Base-by-base conservation (phyloP, 1,140 invertebrate species). In the Euwallacea fornicatus region DNA sequence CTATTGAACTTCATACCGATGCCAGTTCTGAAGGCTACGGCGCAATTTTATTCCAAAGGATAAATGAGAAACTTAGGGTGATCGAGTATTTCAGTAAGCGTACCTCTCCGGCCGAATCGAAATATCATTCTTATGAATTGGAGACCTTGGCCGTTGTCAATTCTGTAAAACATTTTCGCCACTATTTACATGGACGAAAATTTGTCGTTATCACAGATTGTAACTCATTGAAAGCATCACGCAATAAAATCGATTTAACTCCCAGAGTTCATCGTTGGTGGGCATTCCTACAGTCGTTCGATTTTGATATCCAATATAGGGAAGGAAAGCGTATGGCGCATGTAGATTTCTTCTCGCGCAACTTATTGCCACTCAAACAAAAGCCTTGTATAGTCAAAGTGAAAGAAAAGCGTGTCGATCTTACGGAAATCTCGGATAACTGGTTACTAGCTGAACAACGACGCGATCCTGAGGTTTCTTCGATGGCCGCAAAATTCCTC, bases 181-280 rank as follows among this genome's bases (percentile, higher is more conserved):
- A 80, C 7, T 82, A 79, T 60, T 33, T 82, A 16, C 42, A 56
- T 11, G 55, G 55, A 6, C 44, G 42, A 33, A 42, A 43, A 33
- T 77, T 78, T 56, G 75, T 59, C 9, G 77, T 75, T 13, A 54
- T 79, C 56, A 81, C 70, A 0, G 76, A 81, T 73, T 81, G 80
- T 41, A 80, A 78, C 55, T 83, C 56, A 50, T 76, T 76, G 69
- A 80, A 69, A 76, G 76, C 72, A 71, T 75, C 77, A 2, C 11
- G 44, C 67, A 78, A 74, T 71, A 79, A 77, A 75, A 75, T 73
- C 75, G 69, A 80, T 73, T 75, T 82, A 71, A 74, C 69, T 0
- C 80, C 81, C 0, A 58, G 80, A 21, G 79, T 76, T 2, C 75
- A 80, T 58, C 63, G 79, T 15, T 82, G 79, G 76, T 81, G 79